These are phyloP conservation scores for Magallana ariakensis DNA, from an alignment of 1,140 invertebrate species.

Conservation along the genomic window DNA sequence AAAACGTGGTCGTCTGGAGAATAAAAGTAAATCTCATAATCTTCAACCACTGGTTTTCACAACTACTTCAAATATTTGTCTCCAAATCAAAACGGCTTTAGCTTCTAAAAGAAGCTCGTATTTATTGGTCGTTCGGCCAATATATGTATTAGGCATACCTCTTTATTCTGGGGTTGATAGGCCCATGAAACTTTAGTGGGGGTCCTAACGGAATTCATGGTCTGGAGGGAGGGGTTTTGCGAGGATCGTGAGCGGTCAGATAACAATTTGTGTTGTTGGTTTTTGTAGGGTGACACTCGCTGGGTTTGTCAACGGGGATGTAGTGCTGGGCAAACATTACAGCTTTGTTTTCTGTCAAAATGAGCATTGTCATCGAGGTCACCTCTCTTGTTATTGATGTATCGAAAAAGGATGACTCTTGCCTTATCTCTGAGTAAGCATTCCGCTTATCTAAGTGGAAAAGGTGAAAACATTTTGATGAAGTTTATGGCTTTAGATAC, in stretches of 20 bases:
- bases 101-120: conserved; percentile 31
- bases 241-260: background rate
- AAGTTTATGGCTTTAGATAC: background rate
- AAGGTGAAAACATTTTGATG: conserved; percentile 35
- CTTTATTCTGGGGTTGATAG: conserved; percentile 14
- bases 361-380: background rate
- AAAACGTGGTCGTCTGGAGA: background rate
- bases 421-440: conserved; percentile 13
- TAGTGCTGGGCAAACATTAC: conserved; percentile 9
- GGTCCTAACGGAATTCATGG: background rate
- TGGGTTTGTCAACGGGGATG: conserved; percentile 4
- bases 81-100: conserved; percentile 32
- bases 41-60: conserved; percentile 14
- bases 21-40: conserved; percentile 14
- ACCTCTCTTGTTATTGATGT: background rate
- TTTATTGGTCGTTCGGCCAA: conserved; percentile 12
- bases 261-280: conserved; percentile 3
- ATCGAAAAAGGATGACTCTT: background rate
- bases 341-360: conserved; percentile 4
- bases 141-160: conserved; percentile 25
- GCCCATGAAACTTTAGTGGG: conserved; percentile 5
- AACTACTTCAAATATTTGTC: conserved; percentile 33
- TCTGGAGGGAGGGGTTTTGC: background rate
- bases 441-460: background rate
- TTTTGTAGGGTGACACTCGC: background rate